A percentile compares a stretch with the other conserved stretches of the same genome.
Conservation (phyloP, 2,888 invertebrate genomes). For the Drosophila gaucha region DNA sequence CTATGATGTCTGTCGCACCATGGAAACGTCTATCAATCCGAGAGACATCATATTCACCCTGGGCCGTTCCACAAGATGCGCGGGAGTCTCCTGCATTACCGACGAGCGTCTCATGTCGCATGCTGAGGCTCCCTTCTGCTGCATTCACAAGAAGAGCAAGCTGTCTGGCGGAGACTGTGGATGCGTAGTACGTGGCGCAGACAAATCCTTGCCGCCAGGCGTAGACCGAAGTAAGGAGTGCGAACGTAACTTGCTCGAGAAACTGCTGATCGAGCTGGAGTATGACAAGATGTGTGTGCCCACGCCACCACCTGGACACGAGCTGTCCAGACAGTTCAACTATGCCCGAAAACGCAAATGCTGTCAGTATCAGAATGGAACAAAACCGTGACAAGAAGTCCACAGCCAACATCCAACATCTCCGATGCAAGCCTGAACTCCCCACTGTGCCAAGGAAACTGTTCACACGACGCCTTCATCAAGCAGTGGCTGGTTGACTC, state of each 20-base stretch:
- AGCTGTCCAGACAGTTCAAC: constrained; percentile 5
- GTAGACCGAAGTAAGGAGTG: constrained; percentile 16
- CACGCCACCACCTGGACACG: constrained; percentile 36
- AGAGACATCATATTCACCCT: constrained; percentile 72
- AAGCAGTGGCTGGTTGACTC: not conserved
- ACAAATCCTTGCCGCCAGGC: not conserved
- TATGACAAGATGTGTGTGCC: constrained; percentile 25
- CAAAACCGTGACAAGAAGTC: not conserved
- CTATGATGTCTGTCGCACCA: constrained; percentile 64
- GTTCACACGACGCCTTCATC: not conserved
- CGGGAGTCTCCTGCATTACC: constrained; percentile 38
- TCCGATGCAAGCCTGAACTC: not conserved
- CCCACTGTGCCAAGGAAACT: not conserved
- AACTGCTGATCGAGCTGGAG: constrained; percentile 40
- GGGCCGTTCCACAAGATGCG: constrained; percentile 60
- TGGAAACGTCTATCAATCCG: constrained; percentile 65
- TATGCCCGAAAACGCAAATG: constrained; percentile 85
- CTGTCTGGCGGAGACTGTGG: constrained; percentile 25
- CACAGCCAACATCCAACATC: not conserved
- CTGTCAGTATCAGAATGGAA: too few species aligned
- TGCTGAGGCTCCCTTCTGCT: constrained; percentile 50
- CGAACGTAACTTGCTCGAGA: constrained; percentile 31
- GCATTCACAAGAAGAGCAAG: constrained; percentile 5
- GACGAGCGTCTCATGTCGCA: constrained; percentile 58
- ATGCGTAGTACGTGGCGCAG: constrained; percentile 30